phyloP scores from a whole-genome alignment of 2,113 vertebrate genomes.

The pig (Sus scrofa) region DNA sequence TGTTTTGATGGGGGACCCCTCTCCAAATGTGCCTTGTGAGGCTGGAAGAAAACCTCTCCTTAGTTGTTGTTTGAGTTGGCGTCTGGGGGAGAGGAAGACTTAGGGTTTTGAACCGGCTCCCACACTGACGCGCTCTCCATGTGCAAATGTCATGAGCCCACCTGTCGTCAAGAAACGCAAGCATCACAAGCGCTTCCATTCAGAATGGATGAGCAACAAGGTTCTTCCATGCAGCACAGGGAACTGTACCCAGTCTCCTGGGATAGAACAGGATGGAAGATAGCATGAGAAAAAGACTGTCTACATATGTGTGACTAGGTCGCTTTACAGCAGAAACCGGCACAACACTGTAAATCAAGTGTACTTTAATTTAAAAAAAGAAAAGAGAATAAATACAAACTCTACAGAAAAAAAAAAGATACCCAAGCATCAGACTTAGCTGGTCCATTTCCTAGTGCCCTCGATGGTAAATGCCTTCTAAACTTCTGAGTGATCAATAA shows the following conservation, averaged over 20 bases:
- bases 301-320: no score
- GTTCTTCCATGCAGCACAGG: no score
- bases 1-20: neutral
- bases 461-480: neutral
- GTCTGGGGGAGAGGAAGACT: slow-evolving; percentile 20
- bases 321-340: no score
- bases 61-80: slow-evolving; percentile 44
- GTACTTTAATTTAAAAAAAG: no score
- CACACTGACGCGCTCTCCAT: neutral
- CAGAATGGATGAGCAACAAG: no score
- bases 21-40: slow-evolving; percentile 68
- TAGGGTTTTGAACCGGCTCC: neutral
- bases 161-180: neutral
- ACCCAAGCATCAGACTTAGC: neutral
- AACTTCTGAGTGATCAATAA: neutral
- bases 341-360: no score
- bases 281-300: no score
- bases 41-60: slow-evolving; percentile 50
- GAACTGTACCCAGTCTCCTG: no score
- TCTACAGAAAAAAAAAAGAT: neutral
- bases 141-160: neutral
- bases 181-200: neutral
- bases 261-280: no score
- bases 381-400: no score
- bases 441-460: accelerated